phyloP scores from a whole-genome alignment of 2,888 invertebrate species.

The Globia sparganii region DNA sequence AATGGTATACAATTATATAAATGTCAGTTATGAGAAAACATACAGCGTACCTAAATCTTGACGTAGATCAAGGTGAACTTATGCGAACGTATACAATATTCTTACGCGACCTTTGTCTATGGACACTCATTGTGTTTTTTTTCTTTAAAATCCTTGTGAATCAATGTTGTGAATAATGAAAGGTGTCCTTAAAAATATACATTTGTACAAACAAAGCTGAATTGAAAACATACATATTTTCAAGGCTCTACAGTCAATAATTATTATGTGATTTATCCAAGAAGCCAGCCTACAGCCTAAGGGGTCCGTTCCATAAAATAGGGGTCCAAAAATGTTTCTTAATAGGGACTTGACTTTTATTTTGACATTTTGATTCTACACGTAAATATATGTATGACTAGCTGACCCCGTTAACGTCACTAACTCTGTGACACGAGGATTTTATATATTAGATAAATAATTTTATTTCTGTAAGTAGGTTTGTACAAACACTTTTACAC shows the following conservation, averaged over 20 bases:
- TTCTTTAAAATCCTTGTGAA: conserved; percentile 85
- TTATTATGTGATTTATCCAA: background rate
- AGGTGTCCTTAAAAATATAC: conserved; percentile 82
- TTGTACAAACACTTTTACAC: background rate
- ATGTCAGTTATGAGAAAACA: conserved; percentile 56
- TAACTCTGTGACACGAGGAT: too few species aligned
- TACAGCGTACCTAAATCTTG: conserved; percentile 62
- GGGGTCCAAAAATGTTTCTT: background rate
- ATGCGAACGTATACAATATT: conserved; percentile 81
- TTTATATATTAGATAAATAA: too few species aligned
- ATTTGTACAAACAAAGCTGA: conserved; percentile 83
- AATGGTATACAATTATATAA: conserved; percentile 33
- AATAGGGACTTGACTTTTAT: background rate
- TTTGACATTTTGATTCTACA: background rate
- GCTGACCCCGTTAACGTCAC: too few species aligned
- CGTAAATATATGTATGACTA: too few species aligned
- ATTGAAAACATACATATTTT: conserved; percentile 70
- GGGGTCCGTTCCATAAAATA: background rate
- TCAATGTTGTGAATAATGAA: conserved; percentile 87
- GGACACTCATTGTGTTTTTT: conserved; percentile 83
- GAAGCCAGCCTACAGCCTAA: background rate
- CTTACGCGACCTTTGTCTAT: conserved; percentile 82
- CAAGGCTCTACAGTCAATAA: conserved; percentile 44
- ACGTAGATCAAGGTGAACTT: conserved; percentile 82
- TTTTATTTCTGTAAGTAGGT: background rate